Base-by-base conservation (phyloP, 2,888 invertebrate genomes). In the Clivina fossor region DNA sequence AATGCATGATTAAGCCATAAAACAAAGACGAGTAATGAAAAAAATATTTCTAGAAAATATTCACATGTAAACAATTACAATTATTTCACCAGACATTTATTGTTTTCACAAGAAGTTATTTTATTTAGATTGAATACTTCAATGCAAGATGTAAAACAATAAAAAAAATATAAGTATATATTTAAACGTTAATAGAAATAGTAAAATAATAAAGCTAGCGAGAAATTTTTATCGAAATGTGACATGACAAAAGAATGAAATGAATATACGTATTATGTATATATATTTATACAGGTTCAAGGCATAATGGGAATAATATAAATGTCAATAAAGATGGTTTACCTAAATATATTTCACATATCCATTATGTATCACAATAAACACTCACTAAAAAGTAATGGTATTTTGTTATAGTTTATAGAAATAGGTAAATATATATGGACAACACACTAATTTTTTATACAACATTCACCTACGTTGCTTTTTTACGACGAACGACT, bases 391-490 rank as follows among this genome's bases (percentile, higher is more conserved):
- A 18, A 20, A 38, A 55, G 20, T 28, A 47, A 47, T 22, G 40
- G 40, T 22, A 16, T 47, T 20, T 15, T 35, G 41, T 11, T 20
- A 33, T 49, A 18, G 35, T 32, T 46, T 40, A 47, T 26, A 38
- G 30, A 47, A 47, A 38, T 55, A 38, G n/a, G n/a, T n/a, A n/a
- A n/a, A n/a, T n/a, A n/a, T n/a, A 55, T 38, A 37, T 47, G 40
- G 40, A 46, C 30, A 28, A 55, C 20, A 33, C 47, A 55, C 55
- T 40, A 44, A 47, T 55, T 58, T 60, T 63, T 64, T 61, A n/a
- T 61, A 62, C 60, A 60, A 68, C 70, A 68, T 69, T 66, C 67
- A 69, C 67, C 67, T 68, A 67, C 68, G 68, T 66, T 66, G 61
- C 63, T 58, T 19, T 60, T 61, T 62, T 60, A 32, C 60, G 56